phyloP scores from a whole-genome alignment of 2,797 vertebrate genomes.

The Xerus rutilus region DNA sequence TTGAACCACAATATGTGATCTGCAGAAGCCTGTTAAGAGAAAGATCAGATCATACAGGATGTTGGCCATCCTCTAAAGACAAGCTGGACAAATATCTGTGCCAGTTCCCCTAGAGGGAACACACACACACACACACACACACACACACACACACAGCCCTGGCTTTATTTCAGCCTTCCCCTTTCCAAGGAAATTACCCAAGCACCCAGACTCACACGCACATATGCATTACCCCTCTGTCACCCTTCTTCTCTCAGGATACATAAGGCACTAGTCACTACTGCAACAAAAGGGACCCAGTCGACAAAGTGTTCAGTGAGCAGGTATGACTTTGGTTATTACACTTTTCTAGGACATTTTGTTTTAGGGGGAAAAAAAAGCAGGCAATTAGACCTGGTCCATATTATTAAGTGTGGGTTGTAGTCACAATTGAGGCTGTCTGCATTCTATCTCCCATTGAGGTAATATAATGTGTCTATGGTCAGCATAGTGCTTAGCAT shows the following conservation, averaged over 20 bases:
- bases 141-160: neutral
- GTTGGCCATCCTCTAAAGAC: neutral
- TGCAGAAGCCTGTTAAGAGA: neutral
- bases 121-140: neutral
- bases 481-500: neutral
- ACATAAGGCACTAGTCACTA: fast-evolving
- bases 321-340: neutral
- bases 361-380: neutral
- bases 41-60: neutral
- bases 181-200: neutral
- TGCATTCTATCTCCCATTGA: neutral
- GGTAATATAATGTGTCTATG: neutral
- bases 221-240: neutral
- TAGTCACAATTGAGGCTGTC: neutral
- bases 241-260: neutral
- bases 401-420: neutral
- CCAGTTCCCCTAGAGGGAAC: neutral
- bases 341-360: neutral
- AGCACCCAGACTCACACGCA: neutral
- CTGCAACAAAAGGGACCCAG: neutral
- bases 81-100: neutral
- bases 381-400: neutral
- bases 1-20: neutral
- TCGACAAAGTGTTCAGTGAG: neutral
- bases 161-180: neutral